Evolutionary conservation across 1,140 invertebrate species (phyloP).

Genomic region (Drosophila kohkoa): DNA sequence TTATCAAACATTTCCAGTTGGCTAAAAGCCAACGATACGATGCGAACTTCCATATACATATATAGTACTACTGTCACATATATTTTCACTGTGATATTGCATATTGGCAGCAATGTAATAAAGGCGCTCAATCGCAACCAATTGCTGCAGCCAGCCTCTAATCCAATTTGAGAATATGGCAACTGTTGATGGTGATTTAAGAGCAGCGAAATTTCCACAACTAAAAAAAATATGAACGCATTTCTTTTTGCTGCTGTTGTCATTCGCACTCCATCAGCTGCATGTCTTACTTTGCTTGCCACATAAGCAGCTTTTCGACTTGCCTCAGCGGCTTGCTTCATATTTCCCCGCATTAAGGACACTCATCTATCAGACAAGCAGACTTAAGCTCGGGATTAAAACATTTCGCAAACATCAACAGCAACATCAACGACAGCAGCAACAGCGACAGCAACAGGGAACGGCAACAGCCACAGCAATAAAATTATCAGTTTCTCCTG

Average conservation of each 20-base stretch:
- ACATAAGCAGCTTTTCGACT: conserved; percentile 45
- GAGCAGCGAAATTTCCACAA: conserved; percentile 5
- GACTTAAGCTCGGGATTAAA: conserved; percentile 39
- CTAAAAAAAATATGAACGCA: not conserved
- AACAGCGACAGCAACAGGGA: not conserved
- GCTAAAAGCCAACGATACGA: conserved; percentile 51
- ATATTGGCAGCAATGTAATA: conserved; percentile 52
- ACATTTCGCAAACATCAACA: conserved; percentile 26
- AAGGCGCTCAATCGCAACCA: conserved; percentile 53
- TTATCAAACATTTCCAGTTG: conserved; percentile 69
- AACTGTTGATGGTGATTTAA: conserved; percentile 19
- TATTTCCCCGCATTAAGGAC: conserved; percentile 14
- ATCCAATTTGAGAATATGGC: conserved; percentile 52
- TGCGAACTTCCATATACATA: not conserved
- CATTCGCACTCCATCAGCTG: conserved; percentile 3
- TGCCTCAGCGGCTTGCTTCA: conserved; percentile 6
- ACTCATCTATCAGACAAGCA: conserved; percentile 32
- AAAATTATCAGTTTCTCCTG: conserved; percentile 31
- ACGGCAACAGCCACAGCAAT: conserved; percentile 8
- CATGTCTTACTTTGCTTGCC: conserved; percentile 8
- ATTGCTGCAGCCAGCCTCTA: conserved; percentile 47
- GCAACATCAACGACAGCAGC: not conserved
- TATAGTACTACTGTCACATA: too few relatives aligned
- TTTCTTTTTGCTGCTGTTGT: not conserved
- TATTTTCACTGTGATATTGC: conserved; percentile 11